A percentile compares a stretch with the other conserved stretches of the same genome.
Evolutionary conservation across 2,113 vertebrate genomes (phyloP).

Genomic region (Seriola dumerili): DNA sequence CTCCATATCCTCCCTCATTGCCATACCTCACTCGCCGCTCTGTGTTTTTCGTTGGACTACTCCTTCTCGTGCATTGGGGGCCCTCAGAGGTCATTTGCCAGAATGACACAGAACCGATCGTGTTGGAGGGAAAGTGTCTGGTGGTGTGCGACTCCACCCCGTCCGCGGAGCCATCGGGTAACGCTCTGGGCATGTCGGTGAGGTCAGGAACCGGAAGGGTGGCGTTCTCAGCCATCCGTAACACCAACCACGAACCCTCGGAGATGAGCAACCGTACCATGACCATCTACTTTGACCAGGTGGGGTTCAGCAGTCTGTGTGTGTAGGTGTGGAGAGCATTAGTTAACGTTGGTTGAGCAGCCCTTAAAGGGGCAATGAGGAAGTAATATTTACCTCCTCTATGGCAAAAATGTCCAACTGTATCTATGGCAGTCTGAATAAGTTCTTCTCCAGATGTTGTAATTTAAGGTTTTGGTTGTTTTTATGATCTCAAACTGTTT

Average conservation of each 20-base stretch:
- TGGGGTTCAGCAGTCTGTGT: constrained; percentile 37
- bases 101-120: constrained; percentile 86
- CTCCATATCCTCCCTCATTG: background rate
- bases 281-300: constrained; percentile 89
- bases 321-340: background rate
- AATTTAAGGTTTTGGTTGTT: background rate
- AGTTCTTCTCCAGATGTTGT: no score
- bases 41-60: constrained; percentile 42
- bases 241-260: constrained; percentile 87
- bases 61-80: constrained; percentile 58
- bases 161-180: constrained; percentile 76
- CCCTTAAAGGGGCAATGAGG: background rate
- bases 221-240: constrained; percentile 85
- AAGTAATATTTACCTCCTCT: background rate
- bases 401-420: no score
- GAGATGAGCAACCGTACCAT: constrained; percentile 88
- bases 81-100: constrained; percentile 72
- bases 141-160: constrained; percentile 87
- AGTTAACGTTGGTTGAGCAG: background rate
- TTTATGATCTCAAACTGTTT: no score
- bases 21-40: background rate
- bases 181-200: constrained; percentile 86
- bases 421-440: no score
- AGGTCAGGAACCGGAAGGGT: constrained; percentile 82
- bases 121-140: constrained; percentile 87